Evolutionary conservation across 1,140 invertebrate species (phyloP).

Genomic region (Delia radicum): DNA sequence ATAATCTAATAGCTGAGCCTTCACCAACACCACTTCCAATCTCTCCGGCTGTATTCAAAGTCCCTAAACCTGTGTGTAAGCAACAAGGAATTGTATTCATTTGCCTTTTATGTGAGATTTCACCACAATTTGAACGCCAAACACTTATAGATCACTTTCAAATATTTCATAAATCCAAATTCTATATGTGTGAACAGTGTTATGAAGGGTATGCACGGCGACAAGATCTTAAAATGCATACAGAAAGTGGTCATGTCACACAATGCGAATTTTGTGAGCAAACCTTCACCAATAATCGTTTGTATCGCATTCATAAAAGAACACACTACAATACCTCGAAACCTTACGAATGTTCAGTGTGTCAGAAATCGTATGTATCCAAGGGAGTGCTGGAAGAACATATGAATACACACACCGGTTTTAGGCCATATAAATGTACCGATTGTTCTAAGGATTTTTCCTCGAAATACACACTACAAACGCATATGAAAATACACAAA

Average conservation of each 20-base stretch:
- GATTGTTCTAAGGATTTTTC: conserved; percentile 73
- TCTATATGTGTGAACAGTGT: conserved; percentile 74
- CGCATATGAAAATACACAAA: conserved; percentile 73
- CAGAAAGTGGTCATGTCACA: conserved; percentile 64
- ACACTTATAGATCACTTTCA: conserved; percentile 65
- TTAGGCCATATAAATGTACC: conserved; percentile 66
- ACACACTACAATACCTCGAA: conserved; percentile 66
- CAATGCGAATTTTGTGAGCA: conserved; percentile 67
- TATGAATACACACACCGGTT: conserved; percentile 68
- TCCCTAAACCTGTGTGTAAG: neutral
- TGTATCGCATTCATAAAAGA: conserved; percentile 65
- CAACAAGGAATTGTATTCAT: neutral
- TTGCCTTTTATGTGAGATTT: conserved; percentile 25
- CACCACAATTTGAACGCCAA: conserved; percentile 57
- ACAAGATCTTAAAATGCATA: conserved; percentile 64
- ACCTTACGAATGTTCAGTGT: conserved; percentile 65
- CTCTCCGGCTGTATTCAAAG: too few relatives aligned
- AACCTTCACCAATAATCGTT: conserved; percentile 64
- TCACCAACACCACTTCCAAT: neutral
- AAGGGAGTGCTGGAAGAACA: conserved; percentile 70
- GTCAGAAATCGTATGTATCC: conserved; percentile 68
- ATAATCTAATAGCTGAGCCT: neutral
- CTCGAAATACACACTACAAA: conserved; percentile 74
- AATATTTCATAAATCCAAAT: conserved; percentile 60
- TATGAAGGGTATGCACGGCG: conserved; percentile 65